Evolutionary conservation across 2,797 vertebrate species (phyloP), one percentile per base, ranked within the genome.

Genomic region (Pseudotriccus pelzelni): DNA sequence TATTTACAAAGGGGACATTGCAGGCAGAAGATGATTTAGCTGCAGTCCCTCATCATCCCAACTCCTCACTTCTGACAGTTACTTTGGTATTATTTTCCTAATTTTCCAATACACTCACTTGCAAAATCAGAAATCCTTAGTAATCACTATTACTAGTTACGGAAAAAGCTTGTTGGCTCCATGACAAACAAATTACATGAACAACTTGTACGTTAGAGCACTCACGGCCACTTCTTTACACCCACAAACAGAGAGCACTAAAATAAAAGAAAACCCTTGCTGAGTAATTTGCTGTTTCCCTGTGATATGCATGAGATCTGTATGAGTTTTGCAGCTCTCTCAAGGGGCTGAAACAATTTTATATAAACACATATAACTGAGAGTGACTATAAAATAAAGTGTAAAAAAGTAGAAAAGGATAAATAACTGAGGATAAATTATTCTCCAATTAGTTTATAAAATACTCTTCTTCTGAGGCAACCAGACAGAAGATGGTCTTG

Each of bases 331-430:
- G 12, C 60, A 78, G 90, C 80, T 93, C 87, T 91, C 95, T 91
- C 91, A 84, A 95, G 87, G 73, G 86, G 86, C 52, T 85, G 59
- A 56, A 79, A 63, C 14, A 69, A 46, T 53, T 89, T 82, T 12
- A 27, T 18, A 67, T 6, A 47, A 79, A 79, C 10, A 39, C 10
- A 28, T 14, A 8, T 9, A 39, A 37, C 23, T 0, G 2, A 14
- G 18, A 73, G 16, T 1, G 6, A 58, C 21, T n/a, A 20, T 14
- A 14, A 70, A 84, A 63, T 46, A 64, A 59, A 85, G 67, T 36
- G 74, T 24, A 7, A 46, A 86, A 52, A 13, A 37, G 23, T 2
- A 41, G 6, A 55, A 59, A 81, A 82, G 7, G 7, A 72, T 10
- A 63, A 92, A 43, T 32, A 80, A 66, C 13, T 3, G 6, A 81